Evolutionary conservation across 64 coral and sea anemone genomes (phyloP).

Genomic region (Hydrozoanthus tunicans): DNA sequence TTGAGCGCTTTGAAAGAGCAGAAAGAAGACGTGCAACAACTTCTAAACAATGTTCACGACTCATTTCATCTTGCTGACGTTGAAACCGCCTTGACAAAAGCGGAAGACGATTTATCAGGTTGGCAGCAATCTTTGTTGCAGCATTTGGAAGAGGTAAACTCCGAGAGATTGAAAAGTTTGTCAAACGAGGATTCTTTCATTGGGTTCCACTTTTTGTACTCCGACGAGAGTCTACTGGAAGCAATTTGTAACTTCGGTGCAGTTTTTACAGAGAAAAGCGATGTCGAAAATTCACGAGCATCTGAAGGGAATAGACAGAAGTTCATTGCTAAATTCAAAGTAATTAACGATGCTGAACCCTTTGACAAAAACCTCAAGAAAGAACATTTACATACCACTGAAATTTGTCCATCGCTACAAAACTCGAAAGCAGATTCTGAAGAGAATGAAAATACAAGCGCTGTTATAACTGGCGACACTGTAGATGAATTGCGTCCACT

Average conservation of each 20-base stretch:
- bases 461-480: too few species aligned
- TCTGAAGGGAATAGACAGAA: not conserved
- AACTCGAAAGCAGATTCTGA: not conserved
- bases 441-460: too few species aligned
- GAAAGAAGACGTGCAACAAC: conserved; percentile 11
- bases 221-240: not conserved
- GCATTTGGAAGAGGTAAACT: not conserved
- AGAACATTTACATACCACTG: not conserved
- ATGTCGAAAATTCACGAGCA: not conserved
- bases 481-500: not conserved
- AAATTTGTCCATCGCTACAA: not conserved
- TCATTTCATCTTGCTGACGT: not conserved
- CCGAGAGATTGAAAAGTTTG: not conserved
- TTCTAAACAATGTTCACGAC: not conserved
- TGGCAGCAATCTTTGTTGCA: not conserved
- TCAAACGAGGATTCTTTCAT: not conserved
- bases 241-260: conserved; percentile 39
- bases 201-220: conserved; percentile 21
- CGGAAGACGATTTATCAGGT: not conserved
- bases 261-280: conserved; percentile 11
- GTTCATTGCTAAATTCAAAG: not conserved
- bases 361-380: not conserved
- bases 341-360: not conserved
- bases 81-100: not conserved
- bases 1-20: not conserved